Evolutionary conservation across 2,113 vertebrate species (phyloP).

Genomic region (Scolopax mira): DNA sequence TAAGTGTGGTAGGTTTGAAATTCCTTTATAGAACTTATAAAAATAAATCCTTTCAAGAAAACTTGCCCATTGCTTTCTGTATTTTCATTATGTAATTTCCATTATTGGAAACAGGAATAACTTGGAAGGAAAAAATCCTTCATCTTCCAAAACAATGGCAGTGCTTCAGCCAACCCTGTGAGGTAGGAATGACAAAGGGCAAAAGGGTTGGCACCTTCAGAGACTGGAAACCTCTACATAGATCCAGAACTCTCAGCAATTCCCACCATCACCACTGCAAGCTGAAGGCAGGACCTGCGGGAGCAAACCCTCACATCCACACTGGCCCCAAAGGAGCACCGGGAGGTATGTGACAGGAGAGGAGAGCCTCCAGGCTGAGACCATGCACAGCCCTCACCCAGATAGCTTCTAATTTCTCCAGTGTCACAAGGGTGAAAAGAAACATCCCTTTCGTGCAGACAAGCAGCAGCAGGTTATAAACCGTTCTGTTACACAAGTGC

Average conservation of each 20-base stretch:
- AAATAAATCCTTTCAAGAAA: background rate
- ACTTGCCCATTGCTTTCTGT: background rate
- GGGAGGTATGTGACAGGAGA: background rate
- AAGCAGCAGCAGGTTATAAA: constrained; percentile 32
- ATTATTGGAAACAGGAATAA: background rate
- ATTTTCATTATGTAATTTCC: background rate
- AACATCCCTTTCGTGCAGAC: background rate
- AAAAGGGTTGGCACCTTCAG: background rate
- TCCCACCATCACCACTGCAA: background rate
- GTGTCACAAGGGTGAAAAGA: background rate
- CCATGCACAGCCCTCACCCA: background rate
- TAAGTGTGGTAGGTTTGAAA: background rate
- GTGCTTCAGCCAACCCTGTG: background rate
- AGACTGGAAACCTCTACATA: background rate
- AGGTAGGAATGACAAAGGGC: background rate
- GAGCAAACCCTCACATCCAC: background rate
- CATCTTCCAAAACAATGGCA: background rate
- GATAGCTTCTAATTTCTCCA: background rate
- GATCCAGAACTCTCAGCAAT: background rate
- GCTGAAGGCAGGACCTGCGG: background rate
- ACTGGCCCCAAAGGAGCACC: background rate
- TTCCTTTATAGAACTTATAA: background rate
- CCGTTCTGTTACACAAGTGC: background rate
- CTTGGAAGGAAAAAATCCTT: background rate
- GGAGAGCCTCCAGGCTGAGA: background rate